Evolutionary conservation across 2,113 vertebrate species (phyloP).

Genomic region (Pteropus alecto): DNA sequence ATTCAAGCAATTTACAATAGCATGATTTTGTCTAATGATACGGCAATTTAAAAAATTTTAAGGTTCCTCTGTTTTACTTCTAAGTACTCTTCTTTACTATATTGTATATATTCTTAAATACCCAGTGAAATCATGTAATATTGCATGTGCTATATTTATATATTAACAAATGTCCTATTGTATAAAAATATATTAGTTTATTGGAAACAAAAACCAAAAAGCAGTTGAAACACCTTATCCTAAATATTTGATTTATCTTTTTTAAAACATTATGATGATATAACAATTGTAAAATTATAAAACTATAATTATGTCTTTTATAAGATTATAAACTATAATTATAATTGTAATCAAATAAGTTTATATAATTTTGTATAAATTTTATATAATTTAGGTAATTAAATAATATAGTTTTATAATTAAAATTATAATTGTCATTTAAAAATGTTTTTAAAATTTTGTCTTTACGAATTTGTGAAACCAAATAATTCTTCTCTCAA

Average conservation of each 20-base stretch:
- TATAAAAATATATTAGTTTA: not conserved
- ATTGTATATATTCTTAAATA: not conserved
- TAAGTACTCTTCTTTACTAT: not conserved
- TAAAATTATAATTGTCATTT: not conserved
- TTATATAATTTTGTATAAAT: too few species aligned
- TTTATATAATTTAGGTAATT: not conserved
- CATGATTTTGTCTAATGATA: not conserved
- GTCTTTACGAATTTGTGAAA: not conserved
- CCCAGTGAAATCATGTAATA: not conserved
- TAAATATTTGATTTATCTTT: not conserved
- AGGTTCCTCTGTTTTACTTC: not conserved
- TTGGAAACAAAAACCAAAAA: not conserved
- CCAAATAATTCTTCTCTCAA: not conserved
- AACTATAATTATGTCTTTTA: not conserved
- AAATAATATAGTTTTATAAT: not conserved
- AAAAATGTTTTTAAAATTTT: not conserved
- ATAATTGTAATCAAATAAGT: not conserved
- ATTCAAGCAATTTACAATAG: not conserved
- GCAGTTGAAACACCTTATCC: not conserved
- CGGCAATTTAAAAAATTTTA: not conserved
- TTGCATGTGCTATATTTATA: not conserved
- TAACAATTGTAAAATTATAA: not conserved
- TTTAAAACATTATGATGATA: not conserved
- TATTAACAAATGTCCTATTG: not conserved
- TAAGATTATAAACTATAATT: not conserved